These are phyloP conservation scores for Meloidogyne floridensis DNA, from an alignment of 1,140 invertebrate genomes.

Conservation along the genomic window DNA sequence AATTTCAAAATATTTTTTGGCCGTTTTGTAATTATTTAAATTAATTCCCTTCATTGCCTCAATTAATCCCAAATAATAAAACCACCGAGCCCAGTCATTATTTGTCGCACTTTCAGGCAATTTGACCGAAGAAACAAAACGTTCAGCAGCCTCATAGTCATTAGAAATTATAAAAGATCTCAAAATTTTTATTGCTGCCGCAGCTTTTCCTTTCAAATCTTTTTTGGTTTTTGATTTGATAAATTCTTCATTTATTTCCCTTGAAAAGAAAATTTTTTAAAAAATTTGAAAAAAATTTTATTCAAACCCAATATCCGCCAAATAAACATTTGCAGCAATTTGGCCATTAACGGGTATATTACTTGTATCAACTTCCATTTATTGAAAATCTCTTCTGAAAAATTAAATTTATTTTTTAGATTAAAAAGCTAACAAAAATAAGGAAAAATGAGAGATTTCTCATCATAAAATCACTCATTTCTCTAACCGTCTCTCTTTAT, in stretches of 20 bases:
- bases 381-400: not conserved
- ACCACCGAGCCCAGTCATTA: conserved; percentile 95
- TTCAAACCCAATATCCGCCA: not conserved
- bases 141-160: conserved; percentile 73
- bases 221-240: conserved; percentile 20
- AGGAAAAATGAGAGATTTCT: not conserved
- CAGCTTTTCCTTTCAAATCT: conserved; percentile 17
- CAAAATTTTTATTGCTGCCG: conserved; percentile 14
- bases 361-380: conserved; percentile 2
- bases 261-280: not conserved
- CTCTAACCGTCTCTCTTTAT: not conserved
- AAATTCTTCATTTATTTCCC: conserved; percentile 24
- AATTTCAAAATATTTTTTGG: conserved; percentile 27
- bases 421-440: not conserved
- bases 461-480: not conserved
- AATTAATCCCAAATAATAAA: conserved; percentile 94
- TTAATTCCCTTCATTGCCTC: conserved; percentile 70
- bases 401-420: not conserved
- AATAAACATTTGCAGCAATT: not conserved
- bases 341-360: not conserved
- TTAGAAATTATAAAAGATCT: conserved; percentile 11
- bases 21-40: conserved; percentile 23
- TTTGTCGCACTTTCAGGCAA: conserved; percentile 92
- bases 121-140: conserved; percentile 61
- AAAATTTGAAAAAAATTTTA: not conserved